These are phyloP conservation scores for Eugnorisma glareosa DNA, from an alignment of 2,888 invertebrate species.

Conservation along the genomic window DNA sequence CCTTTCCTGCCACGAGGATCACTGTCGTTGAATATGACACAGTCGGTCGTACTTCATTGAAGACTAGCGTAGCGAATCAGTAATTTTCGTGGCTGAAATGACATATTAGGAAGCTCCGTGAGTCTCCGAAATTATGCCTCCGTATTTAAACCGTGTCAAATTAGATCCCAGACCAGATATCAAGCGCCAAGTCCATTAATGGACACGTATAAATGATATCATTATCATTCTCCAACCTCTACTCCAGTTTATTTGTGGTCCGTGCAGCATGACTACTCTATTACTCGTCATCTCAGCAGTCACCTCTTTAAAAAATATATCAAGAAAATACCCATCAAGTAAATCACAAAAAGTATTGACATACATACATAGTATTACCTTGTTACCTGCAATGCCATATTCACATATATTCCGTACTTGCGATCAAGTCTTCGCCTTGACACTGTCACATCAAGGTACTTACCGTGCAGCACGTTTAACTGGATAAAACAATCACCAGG, in stretches of 20 bases:
- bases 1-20: neutral
- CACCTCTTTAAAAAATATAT: neutral
- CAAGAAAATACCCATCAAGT: conserved; percentile 15
- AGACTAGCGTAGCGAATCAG: neutral
- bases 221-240: neutral
- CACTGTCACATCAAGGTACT: conserved; percentile 53
- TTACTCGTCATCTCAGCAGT: neutral
- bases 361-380: conserved; percentile 50
- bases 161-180: accelerated
- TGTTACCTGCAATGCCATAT: conserved; percentile 48
- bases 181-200: neutral
- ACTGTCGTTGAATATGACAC: neutral
- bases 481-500: conserved; percentile 22
- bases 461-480: conserved; percentile 3
- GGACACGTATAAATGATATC: neutral
- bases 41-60: neutral
- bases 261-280: neutral
- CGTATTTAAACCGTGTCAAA: neutral
- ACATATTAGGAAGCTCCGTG: neutral
- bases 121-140: neutral
- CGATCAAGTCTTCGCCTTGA: conserved; percentile 43
- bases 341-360: conserved; percentile 28
- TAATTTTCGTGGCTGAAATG: neutral
- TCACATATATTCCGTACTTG: conserved; percentile 10
- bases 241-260: neutral